Percentiles rank a stretch among this genome's conserved stretches.
Conservation (phyloP, 2,888 invertebrate species). For the Melinaea menophilus region DNA sequence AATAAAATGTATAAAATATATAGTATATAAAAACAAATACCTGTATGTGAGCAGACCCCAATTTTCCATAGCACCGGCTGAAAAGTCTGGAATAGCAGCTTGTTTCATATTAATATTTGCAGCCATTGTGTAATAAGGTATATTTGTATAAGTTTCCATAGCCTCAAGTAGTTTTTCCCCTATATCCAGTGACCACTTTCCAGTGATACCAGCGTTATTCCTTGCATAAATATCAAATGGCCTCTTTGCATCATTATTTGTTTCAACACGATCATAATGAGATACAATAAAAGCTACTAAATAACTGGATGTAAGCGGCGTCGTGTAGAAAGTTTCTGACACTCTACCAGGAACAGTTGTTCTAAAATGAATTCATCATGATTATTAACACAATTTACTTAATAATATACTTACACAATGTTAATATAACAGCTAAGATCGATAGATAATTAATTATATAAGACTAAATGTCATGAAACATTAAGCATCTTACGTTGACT, state of each 20-base stretch:
- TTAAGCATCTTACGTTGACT: conserved; percentile 41
- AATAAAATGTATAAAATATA: background rate
- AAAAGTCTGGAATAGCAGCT: conserved; percentile 87
- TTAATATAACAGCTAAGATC: too few relatives aligned
- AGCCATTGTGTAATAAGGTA: conserved; percentile 74
- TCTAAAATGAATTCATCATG: background rate
- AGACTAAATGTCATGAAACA: too few relatives aligned
- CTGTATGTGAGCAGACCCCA: conserved; percentile 90
- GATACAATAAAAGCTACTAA: conserved; percentile 91
- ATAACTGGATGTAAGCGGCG: conserved; percentile 87
- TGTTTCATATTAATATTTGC: conserved; percentile 78
- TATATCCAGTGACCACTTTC: conserved; percentile 63
- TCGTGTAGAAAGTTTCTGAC: conserved; percentile 71
- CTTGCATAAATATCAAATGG: conserved; percentile 69
- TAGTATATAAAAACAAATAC: conserved; percentile 45
- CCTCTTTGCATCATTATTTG: conserved; percentile 37
- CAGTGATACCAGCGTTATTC: conserved; percentile 56
- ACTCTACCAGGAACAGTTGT: conserved; percentile 38
- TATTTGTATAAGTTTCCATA: conserved; percentile 78
- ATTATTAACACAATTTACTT: too few relatives aligned
- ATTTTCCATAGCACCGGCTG: conserved; percentile 90
- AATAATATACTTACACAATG: too few relatives aligned
- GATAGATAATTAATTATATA: too few relatives aligned
- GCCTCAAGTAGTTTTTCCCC: conserved; percentile 66
- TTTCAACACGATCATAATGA: conserved; percentile 74